These are phyloP conservation scores for Melanocharis versteri DNA, from an alignment of 2,113 vertebrate genomes.

Conservation along the genomic window DNA sequence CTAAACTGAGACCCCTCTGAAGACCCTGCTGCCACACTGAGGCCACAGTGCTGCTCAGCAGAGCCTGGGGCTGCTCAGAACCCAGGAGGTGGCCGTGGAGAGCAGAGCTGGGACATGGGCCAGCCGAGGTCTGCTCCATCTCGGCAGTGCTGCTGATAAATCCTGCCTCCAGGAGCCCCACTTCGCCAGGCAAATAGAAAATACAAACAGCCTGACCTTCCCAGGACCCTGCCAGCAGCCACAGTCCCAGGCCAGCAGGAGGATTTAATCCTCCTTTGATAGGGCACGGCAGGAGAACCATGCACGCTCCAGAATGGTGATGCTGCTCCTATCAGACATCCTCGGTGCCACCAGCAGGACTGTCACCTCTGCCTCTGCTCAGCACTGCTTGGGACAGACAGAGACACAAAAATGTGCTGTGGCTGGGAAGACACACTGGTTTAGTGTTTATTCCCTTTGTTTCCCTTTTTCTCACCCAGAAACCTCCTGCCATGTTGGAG, in stretches of 20 bases:
- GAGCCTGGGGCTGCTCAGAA: background rate
- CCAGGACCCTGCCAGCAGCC: background rate
- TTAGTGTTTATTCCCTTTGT: background rate
- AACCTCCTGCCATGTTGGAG: background rate
- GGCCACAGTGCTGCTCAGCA: background rate
- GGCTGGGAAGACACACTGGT: background rate
- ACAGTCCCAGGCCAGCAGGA: background rate
- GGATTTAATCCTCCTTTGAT: slow-evolving; percentile 1
- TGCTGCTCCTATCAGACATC: background rate
- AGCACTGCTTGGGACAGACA: background rate
- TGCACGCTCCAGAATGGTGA: background rate
- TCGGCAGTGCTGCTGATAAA: background rate
- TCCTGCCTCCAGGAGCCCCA: background rate
- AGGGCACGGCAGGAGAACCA: background rate
- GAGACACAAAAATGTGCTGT: background rate
- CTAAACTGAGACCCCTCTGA: background rate
- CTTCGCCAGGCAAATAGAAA: background rate
- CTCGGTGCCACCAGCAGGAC: background rate
- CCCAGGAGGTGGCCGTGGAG: background rate
- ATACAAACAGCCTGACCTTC: background rate
- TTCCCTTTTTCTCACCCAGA: background rate
- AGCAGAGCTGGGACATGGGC: background rate
- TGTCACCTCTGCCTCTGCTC: background rate
- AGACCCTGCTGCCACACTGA: background rate
- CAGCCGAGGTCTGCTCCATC: background rate